phyloP scores from a whole-genome alignment of 2,797 vertebrate species.

The Manis crassicaudata region DNA sequence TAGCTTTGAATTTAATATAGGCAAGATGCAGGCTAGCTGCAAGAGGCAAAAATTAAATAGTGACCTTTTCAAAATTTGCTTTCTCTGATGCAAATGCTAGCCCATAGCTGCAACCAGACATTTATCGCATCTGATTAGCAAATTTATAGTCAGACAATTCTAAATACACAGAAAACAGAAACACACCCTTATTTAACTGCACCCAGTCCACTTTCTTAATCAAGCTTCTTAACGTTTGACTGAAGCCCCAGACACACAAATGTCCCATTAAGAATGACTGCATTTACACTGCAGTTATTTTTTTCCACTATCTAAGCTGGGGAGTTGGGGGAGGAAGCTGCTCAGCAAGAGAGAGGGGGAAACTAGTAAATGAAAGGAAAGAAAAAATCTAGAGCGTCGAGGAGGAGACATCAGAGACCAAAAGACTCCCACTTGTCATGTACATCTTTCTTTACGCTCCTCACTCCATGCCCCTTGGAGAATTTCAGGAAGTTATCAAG shows the following conservation, averaged over 20 bases:
- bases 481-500: not conserved
- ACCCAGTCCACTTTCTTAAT: not conserved
- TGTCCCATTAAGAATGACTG: not conserved
- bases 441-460: not conserved
- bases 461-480: not conserved
- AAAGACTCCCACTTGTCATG: not conserved
- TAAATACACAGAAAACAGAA: not conserved
- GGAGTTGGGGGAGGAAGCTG: too few relatives aligned
- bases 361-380: not conserved
- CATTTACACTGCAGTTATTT: not conserved
- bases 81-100: not conserved
- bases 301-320: not conserved
- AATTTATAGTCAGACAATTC: not conserved
- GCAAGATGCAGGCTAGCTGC: not conserved
- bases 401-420: not conserved
- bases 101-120: not conserved
- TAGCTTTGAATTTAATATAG: not conserved
- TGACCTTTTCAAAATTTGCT: constrained; percentile 57
- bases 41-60: not conserved
- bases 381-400: not conserved
- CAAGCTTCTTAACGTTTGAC: not conserved
- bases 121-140: not conserved
- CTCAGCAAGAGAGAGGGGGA: not conserved
- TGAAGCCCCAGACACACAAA: not conserved
- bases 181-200: not conserved